These are phyloP conservation scores for Eledona agricola DNA, from an alignment of 2,888 invertebrate genomes.

Conservation along the genomic window DNA sequence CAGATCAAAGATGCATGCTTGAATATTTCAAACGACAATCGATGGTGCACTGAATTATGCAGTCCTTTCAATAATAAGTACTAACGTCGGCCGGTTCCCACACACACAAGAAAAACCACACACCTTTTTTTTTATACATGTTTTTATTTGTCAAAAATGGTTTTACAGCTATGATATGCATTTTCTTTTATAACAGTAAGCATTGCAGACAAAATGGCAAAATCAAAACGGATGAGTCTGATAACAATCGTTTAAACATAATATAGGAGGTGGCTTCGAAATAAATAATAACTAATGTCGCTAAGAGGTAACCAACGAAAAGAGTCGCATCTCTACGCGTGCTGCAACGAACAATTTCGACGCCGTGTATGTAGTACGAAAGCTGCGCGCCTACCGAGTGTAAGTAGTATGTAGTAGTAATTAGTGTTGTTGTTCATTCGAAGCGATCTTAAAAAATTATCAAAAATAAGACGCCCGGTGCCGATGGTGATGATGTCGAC, in stretches of 20 bases:
- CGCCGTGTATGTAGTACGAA: too few species aligned
- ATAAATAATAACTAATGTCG: conserved; percentile 33
- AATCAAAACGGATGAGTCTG: conserved; percentile 38
- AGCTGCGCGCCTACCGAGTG: conserved; percentile 28
- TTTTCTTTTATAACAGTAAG: conserved; percentile 74
- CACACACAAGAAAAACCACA: conserved; percentile 5
- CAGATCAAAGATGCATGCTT: conserved; percentile 3
- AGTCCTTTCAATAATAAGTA: background rate
- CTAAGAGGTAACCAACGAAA: conserved; percentile 35
- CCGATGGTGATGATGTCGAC: too few species aligned
- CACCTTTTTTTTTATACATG: conserved; percentile 32
- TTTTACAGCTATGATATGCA: conserved; percentile 95
- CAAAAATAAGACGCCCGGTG: conserved; percentile 9
- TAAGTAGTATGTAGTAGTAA: too few species aligned
- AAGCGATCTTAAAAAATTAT: conserved; percentile 11
- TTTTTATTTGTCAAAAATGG: conserved; percentile 85
- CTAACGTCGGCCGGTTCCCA: background rate
- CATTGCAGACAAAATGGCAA: conserved; percentile 65
- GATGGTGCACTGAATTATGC: background rate
- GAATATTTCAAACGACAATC: too few species aligned
- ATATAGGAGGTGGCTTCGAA: conserved; percentile 14
- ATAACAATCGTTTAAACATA: conserved; percentile 24
- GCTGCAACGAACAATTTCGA: conserved; percentile 27
- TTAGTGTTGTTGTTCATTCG: too few species aligned
- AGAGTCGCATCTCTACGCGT: background rate